Conservation (phyloP, 2,113 vertebrate species). For the Melospiza georgiana region DNA sequence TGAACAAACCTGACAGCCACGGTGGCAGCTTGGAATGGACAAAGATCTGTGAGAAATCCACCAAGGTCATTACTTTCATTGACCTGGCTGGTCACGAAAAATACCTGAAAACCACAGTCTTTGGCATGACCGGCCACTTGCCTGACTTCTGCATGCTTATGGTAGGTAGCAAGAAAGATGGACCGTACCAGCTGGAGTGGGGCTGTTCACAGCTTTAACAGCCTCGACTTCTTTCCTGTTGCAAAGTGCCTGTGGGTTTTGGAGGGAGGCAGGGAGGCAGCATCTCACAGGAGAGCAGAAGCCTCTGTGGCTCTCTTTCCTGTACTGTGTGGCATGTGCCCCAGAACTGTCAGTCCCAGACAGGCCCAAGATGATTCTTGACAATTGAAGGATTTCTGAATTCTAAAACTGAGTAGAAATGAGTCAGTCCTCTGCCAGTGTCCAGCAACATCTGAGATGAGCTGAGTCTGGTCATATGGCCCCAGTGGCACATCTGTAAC, state of each 20-base stretch:
- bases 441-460: not conserved
- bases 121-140: conserved; percentile 97
- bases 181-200: not conserved
- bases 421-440: not conserved
- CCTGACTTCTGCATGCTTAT: conserved; percentile 99
- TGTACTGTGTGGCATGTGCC: not conserved
- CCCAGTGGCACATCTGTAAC: not conserved
- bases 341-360: not conserved
- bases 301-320: not conserved
- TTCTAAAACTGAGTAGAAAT: not conserved
- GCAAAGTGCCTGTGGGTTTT: not conserved
- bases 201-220: not conserved
- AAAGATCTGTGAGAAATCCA: conserved; percentile 97
- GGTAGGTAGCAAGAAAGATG: conserved; percentile 75
- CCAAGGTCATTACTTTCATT: conserved; percentile 98
- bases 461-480: not conserved
- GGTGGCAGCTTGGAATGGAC: conserved; percentile 98
- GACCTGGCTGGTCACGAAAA: conserved; percentile 97
- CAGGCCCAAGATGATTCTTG: not conserved
- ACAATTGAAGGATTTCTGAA: not conserved
- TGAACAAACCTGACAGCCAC: conserved; percentile 96
- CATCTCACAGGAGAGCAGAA: not conserved
- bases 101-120: conserved; percentile 97
- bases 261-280: not conserved
- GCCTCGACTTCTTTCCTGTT: not conserved